Percentiles rank a stretch among this genome's conserved stretches.
Conservation (phyloP, 2,888 invertebrate species). For the Oscheius sp. region DNA sequence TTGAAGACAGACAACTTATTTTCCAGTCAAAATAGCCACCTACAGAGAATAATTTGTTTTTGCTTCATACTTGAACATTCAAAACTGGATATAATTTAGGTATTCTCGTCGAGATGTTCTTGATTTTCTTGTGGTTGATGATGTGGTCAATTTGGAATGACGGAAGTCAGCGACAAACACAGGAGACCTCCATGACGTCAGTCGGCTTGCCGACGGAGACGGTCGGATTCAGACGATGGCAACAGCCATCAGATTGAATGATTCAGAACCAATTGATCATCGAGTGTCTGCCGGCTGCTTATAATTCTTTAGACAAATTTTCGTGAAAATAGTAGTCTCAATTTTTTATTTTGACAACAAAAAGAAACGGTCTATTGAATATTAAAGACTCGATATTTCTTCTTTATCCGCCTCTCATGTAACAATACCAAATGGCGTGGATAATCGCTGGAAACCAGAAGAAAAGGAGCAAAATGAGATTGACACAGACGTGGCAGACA, state of each 20-base stretch:
- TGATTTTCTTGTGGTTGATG: not conserved
- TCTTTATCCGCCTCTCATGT: constrained; percentile 28
- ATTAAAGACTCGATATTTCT: too few species aligned
- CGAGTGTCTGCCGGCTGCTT: too few species aligned
- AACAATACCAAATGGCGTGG: constrained; percentile 55
- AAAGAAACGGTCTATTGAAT: too few species aligned
- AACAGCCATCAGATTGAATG: constrained; percentile 20
- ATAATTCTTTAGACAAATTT: too few species aligned
- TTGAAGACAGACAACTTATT: too few species aligned
- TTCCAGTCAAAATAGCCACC: too few species aligned
- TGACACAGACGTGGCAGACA: constrained; percentile 44
- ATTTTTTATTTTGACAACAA: too few species aligned
- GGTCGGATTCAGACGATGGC: constrained; percentile 2
- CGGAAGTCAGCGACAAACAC: constrained; percentile 10
- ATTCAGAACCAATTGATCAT: too few species aligned
- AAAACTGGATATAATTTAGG: constrained; percentile 36
- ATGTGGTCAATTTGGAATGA: constrained; percentile 27
- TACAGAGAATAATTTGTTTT: too few species aligned
- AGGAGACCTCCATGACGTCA: constrained; percentile 14
- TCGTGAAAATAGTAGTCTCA: too few species aligned
- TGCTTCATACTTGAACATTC: not conserved
- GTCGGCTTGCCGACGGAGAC: too few species aligned
- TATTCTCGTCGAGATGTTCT: constrained; percentile 51
- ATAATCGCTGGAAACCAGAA: constrained; percentile 47
- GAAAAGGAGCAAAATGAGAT: constrained; percentile 41